Conservation (phyloP, 2,888 invertebrate genomes). For the Spialia ferax region DNA sequence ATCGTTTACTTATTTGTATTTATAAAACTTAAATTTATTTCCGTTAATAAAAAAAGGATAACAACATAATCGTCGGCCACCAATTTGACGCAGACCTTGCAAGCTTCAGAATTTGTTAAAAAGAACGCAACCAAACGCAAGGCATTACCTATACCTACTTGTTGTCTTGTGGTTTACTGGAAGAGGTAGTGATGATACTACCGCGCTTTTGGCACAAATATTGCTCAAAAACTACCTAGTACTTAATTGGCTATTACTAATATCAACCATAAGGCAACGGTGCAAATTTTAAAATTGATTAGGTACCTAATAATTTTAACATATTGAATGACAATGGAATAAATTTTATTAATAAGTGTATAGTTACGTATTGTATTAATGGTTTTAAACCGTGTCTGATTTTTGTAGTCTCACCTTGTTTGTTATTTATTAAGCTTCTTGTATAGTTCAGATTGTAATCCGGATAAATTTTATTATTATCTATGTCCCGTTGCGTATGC, state of each 20-base stretch:
- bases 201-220: not conserved
- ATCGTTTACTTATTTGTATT: no score
- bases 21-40: no score
- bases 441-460: conserved; percentile 28
- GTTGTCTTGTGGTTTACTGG: not conserved
- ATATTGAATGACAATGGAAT: conserved; percentile 2
- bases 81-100: no score
- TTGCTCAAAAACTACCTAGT: conserved; percentile 1
- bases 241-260: not conserved
- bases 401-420: conserved; percentile 26
- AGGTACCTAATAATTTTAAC: not conserved
- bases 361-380: conserved; percentile 1
- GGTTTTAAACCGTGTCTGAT: conserved; percentile 31
- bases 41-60: no score
- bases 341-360: conserved; percentile 1
- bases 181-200: not conserved
- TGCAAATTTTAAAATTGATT: not conserved
- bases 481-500: conserved; percentile 37
- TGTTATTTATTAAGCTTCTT: conserved; percentile 24
- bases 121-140: not conserved
- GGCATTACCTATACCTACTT: not conserved
- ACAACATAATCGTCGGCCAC: no score
- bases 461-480: conserved; percentile 17
- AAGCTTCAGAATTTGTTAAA: not conserved
- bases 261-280: not conserved